Evolutionary conservation across 2,113 vertebrate species (phyloP).

Genomic region (Pterophyllum scalare): DNA sequence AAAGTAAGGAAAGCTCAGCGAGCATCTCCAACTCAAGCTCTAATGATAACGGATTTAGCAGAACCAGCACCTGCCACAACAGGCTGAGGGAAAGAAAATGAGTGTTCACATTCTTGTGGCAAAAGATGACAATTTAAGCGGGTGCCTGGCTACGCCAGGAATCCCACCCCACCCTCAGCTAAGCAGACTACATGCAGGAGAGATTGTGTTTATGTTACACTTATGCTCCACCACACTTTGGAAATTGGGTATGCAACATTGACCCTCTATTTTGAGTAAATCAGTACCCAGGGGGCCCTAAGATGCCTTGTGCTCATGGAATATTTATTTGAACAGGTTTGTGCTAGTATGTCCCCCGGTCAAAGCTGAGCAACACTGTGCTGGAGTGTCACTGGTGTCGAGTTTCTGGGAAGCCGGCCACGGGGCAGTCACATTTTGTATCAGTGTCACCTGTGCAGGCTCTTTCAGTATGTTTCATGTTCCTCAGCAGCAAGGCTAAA

Average conservation of each 20-base stretch:
- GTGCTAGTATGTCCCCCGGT: conserved; percentile 52
- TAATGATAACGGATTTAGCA: conserved; percentile 58
- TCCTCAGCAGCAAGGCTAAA: conserved; percentile 64
- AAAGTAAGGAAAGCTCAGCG: neutral
- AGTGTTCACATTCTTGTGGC: conserved; percentile 81
- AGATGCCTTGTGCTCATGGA: conserved; percentile 66
- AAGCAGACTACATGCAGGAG: conserved; percentile 70
- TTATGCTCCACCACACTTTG: conserved; percentile 79
- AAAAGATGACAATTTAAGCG: conserved; percentile 82
- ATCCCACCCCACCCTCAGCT: conserved; percentile 80
- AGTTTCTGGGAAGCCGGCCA: conserved; percentile 68
- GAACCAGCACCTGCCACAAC: conserved; percentile 80
- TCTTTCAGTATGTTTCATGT: conserved; percentile 54
- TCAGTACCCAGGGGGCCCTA: conserved; percentile 75
- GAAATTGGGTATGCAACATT: conserved; percentile 84
- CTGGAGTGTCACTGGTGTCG: conserved; percentile 63
- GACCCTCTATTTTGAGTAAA: conserved; percentile 82
- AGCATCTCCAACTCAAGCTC: conserved; percentile 15
- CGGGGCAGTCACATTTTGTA: conserved; percentile 62
- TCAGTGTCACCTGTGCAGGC: conserved; percentile 70
- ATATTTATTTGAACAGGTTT: conserved; percentile 78
- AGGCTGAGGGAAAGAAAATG: conserved; percentile 68
- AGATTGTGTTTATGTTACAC: conserved; percentile 82
- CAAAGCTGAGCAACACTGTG: conserved; percentile 40
- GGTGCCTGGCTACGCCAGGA: conserved; percentile 76